A percentile compares a stretch with the other conserved stretches of the same genome.
Conservation (phyloP, 2,888 invertebrate genomes). For the Acrobasis suavella region DNA sequence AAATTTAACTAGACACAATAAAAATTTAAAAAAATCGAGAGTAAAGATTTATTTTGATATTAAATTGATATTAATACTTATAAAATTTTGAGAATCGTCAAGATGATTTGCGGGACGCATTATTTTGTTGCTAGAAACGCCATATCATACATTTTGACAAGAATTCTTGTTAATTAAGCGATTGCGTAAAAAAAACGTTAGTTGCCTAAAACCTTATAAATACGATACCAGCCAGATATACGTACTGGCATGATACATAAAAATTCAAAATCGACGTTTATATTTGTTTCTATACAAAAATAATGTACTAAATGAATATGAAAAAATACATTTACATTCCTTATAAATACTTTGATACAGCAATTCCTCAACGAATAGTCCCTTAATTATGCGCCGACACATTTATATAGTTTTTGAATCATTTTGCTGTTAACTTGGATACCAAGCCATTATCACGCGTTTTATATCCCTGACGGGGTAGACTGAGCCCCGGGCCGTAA, state of each 20-base stretch:
- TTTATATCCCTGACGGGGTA: too few species aligned
- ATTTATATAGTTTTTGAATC: too few species aligned
- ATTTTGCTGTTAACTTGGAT: too few species aligned
- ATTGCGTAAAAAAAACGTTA: not conserved
- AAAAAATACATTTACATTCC: conserved; percentile 11
- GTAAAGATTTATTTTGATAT: not conserved
- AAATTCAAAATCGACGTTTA: conserved; percentile 23
- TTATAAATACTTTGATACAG: conserved; percentile 17
- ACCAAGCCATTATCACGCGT: too few species aligned
- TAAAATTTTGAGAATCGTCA: not conserved
- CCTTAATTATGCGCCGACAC: not conserved
- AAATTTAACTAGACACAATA: not conserved
- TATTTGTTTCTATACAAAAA: conserved; percentile 24
- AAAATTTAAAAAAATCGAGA: not conserved
- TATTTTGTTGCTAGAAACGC: not conserved
- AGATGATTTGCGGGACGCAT: not conserved
- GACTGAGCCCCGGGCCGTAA: too few species aligned
- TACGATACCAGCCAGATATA: not conserved
- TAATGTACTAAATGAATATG: conserved; percentile 29
- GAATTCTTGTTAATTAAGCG: not conserved
- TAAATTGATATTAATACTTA: too few species aligned
- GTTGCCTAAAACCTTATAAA: conserved; percentile 11
- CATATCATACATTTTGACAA: not conserved
- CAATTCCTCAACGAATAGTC: conserved; percentile 1
- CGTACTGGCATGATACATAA: conserved; percentile 38